Conservation (phyloP, 1,140 invertebrate species). For the Drosophila sulfurigaster region DNA sequence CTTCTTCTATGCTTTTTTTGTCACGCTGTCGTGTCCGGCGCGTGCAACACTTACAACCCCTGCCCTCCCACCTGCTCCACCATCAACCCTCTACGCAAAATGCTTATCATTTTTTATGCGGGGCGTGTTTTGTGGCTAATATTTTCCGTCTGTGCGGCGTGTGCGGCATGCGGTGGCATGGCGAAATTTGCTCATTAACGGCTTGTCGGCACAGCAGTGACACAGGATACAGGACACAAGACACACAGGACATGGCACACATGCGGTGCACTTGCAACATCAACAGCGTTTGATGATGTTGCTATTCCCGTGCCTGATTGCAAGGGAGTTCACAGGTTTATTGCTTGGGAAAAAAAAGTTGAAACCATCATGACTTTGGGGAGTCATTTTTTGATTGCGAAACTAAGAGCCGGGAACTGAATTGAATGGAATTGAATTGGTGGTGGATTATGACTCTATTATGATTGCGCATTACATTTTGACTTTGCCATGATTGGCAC, state of each 20-base stretch:
- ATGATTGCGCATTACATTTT: slow-evolving; percentile 36
- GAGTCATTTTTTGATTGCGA: background rate
- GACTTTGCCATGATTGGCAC: slow-evolving; percentile 31
- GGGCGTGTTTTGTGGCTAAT: slow-evolving; percentile 81
- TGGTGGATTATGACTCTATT: slow-evolving; percentile 54
- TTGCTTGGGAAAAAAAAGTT: slow-evolving; percentile 2
- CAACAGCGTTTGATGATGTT: slow-evolving; percentile 45
- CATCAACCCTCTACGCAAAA: background rate
- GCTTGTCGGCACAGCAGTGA: slow-evolving; percentile 58
- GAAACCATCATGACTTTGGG: background rate
- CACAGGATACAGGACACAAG: slow-evolving; percentile 16
- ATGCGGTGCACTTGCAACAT: slow-evolving; percentile 78
- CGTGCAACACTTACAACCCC: slow-evolving; percentile 54
- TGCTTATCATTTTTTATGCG: slow-evolving; percentile 66
- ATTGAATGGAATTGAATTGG: slow-evolving; percentile 8
- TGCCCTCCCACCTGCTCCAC: background rate
- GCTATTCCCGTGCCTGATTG: slow-evolving; percentile 58
- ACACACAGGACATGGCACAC: slow-evolving; percentile 44
- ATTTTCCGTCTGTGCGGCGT: slow-evolving; percentile 64
- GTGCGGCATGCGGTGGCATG: slow-evolving; percentile 50
- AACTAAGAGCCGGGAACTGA: background rate
- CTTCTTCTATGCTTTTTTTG: slow-evolving; percentile 35
- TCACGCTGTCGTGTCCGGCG: slow-evolving; percentile 72
- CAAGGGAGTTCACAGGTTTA: slow-evolving; percentile 47
- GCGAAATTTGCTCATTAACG: slow-evolving; percentile 77